Percentiles rank a stretch among this genome's conserved stretches.
Evolutionary conservation across 1,140 invertebrate genomes (phyloP).

Genomic region (Drosophila murphyi): DNA sequence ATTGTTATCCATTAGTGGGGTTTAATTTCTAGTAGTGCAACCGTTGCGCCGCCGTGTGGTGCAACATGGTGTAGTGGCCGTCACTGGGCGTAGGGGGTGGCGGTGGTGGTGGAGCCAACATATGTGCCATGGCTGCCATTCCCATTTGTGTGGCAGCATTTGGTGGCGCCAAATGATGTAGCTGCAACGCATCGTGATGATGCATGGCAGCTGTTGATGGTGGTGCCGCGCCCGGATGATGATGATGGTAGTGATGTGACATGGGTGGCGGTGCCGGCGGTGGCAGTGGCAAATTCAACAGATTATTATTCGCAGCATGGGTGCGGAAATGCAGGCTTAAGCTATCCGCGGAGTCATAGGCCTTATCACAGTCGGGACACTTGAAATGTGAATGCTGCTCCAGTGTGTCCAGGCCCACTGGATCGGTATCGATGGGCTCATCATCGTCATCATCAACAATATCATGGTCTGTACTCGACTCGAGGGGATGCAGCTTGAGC

Average conservation of each 20-base stretch:
- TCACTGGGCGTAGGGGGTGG: slow-evolving; percentile 71
- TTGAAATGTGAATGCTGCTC: slow-evolving; percentile 73
- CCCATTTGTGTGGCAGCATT: slow-evolving; percentile 76
- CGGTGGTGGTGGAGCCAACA: slow-evolving; percentile 73
- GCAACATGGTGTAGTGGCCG: slow-evolving; percentile 70
- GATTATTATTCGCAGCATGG: slow-evolving; percentile 68
- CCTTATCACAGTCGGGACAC: slow-evolving; percentile 83
- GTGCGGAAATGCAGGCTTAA: slow-evolving; percentile 78
- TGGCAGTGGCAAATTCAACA: slow-evolving; percentile 67
- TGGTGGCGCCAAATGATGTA: slow-evolving; percentile 66
- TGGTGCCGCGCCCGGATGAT: slow-evolving; percentile 44
- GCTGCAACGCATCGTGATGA: slow-evolving; percentile 60
- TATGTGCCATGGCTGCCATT: slow-evolving; percentile 78
- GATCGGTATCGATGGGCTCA: slow-evolving; percentile 75
- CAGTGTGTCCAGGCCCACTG: slow-evolving; percentile 65
- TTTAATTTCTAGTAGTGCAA: slow-evolving; percentile 55
- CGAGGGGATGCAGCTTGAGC: slow-evolving; percentile 71
- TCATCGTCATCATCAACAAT: slow-evolving; percentile 78
- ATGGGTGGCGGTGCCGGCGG: slow-evolving; percentile 62
- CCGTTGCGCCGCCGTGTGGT: slow-evolving; percentile 67
- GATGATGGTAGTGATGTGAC: slow-evolving; percentile 68
- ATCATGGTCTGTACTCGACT: slow-evolving; percentile 60
- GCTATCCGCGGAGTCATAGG: slow-evolving; percentile 73
- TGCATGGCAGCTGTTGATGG: slow-evolving; percentile 50
- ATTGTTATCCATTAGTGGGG: too few relatives aligned